Conservation (phyloP, 2,797 vertebrate species). For the Pangasius krempfi region DNA sequence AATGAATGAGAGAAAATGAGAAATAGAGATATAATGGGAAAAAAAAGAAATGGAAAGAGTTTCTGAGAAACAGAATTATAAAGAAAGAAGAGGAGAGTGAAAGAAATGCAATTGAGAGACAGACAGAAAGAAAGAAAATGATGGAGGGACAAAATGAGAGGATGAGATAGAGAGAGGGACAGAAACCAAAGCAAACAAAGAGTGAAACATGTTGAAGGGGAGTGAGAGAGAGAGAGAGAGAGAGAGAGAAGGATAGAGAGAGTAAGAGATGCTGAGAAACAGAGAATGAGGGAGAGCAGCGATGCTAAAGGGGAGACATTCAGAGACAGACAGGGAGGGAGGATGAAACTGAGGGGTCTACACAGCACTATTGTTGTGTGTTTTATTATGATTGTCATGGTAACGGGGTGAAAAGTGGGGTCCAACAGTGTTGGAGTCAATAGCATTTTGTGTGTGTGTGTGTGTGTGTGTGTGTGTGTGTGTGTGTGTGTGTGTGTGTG, state of each 20-base stretch:
- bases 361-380: slow-evolving; percentile 64
- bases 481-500: slow-evolving; percentile 11
- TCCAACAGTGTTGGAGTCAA: slow-evolving; percentile 81
- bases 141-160: not conserved
- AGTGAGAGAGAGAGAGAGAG: not conserved
- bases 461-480: slow-evolving; percentile 8
- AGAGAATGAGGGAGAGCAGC: not conserved
- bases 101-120: not conserved
- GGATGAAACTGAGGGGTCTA: slow-evolving; percentile 49
- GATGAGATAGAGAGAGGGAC: not conserved
- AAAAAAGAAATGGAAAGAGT: not conserved
- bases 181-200: not conserved
- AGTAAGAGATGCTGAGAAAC: not conserved
- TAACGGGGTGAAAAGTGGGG: slow-evolving; percentile 78
- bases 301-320: not conserved
- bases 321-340: slow-evolving; percentile 19
- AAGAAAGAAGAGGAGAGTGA: not conserved
- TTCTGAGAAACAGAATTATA: not conserved
- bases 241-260: not conserved
- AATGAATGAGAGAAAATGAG: not conserved
- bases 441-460: slow-evolving; percentile 55
- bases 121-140: not conserved
- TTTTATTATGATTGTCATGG: slow-evolving; percentile 80
- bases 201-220: too few relatives aligned
- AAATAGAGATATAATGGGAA: not conserved